These are phyloP conservation scores for Pterocles gutturalis DNA, from an alignment of 2,113 vertebrate genomes.

Conservation along the genomic window DNA sequence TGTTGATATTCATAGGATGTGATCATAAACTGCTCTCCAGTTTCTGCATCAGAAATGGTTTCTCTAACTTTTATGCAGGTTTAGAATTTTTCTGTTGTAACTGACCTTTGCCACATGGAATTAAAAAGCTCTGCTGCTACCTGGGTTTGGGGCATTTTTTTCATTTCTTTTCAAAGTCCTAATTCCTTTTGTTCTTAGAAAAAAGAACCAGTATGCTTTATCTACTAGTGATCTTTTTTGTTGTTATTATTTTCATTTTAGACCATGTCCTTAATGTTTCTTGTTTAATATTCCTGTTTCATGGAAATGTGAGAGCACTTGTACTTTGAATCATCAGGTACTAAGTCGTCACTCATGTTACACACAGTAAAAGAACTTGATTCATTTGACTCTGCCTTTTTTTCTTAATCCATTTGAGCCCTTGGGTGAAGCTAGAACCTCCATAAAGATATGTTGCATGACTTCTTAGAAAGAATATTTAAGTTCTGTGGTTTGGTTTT, in stretches of 20 bases:
- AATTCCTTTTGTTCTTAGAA: background rate
- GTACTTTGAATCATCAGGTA: background rate
- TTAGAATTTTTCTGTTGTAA: background rate
- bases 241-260: background rate
- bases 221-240: background rate
- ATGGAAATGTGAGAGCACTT: background rate
- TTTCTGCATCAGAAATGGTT: background rate
- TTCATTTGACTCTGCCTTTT: background rate
- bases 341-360: background rate
- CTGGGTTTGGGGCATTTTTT: background rate
- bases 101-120: background rate
- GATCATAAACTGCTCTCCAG: background rate
- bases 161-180: background rate
- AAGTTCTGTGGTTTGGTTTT: background rate
- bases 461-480: background rate
- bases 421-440: background rate
- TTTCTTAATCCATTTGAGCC: background rate
- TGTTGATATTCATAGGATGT: background rate
- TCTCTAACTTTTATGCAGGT: background rate
- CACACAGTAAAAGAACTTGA: background rate
- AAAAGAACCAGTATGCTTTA: background rate
- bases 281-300: background rate
- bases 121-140: conserved; percentile 17
- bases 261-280: background rate
- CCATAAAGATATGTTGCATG: background rate